A percentile compares a stretch with the other conserved stretches of the same genome.
Evolutionary conservation across 2,888 invertebrate genomes (phyloP).

Genomic region (Carcina quercana): DNA sequence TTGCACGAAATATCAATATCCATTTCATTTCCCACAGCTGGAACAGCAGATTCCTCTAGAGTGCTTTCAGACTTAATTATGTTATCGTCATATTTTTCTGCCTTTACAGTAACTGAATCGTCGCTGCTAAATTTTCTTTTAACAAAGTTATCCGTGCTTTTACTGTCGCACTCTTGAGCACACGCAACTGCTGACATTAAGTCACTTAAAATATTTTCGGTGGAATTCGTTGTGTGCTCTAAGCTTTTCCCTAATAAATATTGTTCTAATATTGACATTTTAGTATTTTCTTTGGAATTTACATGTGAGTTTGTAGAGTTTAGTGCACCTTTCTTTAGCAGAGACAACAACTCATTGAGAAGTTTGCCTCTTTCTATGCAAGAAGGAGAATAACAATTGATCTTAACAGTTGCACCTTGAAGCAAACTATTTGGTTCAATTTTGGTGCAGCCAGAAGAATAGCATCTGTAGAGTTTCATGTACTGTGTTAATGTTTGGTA

Average conservation of each 20-base stretch:
- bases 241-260: slow-evolving; percentile 76
- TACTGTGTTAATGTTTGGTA: slow-evolving; percentile 81
- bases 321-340: slow-evolving; percentile 75
- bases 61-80: slow-evolving; percentile 69
- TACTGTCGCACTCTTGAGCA: slow-evolving; percentile 76
- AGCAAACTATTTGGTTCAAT: slow-evolving; percentile 66
- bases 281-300: slow-evolving; percentile 63
- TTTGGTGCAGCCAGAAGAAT: slow-evolving; percentile 80
- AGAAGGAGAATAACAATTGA: slow-evolving; percentile 85
- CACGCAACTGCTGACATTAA: slow-evolving; percentile 75
- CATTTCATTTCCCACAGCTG: slow-evolving; percentile 69
- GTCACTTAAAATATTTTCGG: slow-evolving; percentile 76
- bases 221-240: slow-evolving; percentile 39
- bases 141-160: slow-evolving; percentile 58
- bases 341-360: slow-evolving; percentile 79
- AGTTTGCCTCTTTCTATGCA: slow-evolving; percentile 84
- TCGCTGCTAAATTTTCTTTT: slow-evolving; percentile 57
- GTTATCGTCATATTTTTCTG: slow-evolving; percentile 39
- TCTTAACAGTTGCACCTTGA: slow-evolving; percentile 59
- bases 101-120: slow-evolving; percentile 41
- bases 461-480: slow-evolving; percentile 83
- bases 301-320: slow-evolving; percentile 58
- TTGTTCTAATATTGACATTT: slow-evolving; percentile 81
- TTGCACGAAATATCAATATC: slow-evolving; percentile 63
- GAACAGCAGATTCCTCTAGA: slow-evolving; percentile 65